These are phyloP conservation scores for Chorisops tibialis DNA, from an alignment of 2,888 invertebrate genomes.

Conservation along the genomic window DNA sequence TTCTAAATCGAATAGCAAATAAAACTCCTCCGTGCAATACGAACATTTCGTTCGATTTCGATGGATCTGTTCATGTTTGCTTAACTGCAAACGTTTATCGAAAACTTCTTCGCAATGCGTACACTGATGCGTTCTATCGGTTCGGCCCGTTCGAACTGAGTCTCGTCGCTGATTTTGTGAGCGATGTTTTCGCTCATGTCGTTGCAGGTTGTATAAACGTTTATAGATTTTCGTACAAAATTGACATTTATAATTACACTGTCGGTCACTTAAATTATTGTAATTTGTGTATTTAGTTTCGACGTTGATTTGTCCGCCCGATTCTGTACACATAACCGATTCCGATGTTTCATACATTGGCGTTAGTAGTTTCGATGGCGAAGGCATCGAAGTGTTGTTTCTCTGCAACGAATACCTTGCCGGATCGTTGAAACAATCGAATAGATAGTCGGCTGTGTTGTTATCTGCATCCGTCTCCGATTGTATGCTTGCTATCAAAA, in stretches of 20 bases:
- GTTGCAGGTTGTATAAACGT: conserved; percentile 14
- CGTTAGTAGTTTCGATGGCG: conserved; percentile 14
- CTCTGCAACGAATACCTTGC: conserved; percentile 7
- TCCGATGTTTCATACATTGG: conserved; percentile 33
- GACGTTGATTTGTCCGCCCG: conserved; percentile 23
- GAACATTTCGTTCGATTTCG: conserved; percentile 7
- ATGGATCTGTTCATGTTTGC: conserved; percentile 18
- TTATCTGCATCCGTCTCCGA: not conserved
- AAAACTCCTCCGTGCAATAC: conserved; percentile 25
- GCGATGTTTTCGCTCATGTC: conserved; percentile 26
- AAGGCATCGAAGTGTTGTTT: not conserved
- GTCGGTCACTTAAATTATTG: not conserved
- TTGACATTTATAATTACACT: conserved; percentile 16
- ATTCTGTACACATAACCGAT: conserved; percentile 34
- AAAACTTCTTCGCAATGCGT: conserved; percentile 21
- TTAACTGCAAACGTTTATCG: not conserved
- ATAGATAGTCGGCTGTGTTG: conserved; percentile 1
- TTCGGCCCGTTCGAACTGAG: not conserved
- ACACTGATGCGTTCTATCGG: conserved; percentile 1
- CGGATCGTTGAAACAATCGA: conserved; percentile 16
- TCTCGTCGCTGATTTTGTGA: not conserved
- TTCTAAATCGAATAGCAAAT: conserved; percentile 11
- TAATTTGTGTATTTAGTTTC: conserved; percentile 16
- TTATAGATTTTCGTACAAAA: conserved; percentile 26
- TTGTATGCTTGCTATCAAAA: conserved; percentile 5